A percentile compares a stretch with the other conserved stretches of the same genome.
phyloP scores from a whole-genome alignment of 2,797 vertebrate species.

The Sebastes taczanowskii region DNA sequence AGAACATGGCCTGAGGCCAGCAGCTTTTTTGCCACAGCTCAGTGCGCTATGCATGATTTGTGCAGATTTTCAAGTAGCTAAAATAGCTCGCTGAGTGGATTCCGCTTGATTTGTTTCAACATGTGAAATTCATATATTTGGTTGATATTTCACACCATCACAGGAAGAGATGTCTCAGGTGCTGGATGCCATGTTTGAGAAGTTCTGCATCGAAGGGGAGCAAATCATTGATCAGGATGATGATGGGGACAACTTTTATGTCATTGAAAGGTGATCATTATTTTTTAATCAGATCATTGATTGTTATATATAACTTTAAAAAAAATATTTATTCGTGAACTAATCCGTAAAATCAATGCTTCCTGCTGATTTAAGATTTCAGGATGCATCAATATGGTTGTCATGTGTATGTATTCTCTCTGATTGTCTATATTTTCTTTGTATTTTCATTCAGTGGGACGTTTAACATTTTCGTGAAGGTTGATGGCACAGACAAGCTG shows the following conservation, averaged over 20 bases:
- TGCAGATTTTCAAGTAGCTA: constrained; percentile 1
- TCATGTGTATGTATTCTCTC: neutral
- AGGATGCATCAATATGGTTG: neutral
- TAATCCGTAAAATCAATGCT: neutral
- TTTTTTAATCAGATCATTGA: neutral
- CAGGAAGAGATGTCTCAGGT: constrained; percentile 99
- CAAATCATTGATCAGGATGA: constrained; percentile 98
- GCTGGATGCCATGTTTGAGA: constrained; percentile 99
- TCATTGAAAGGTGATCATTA: constrained; percentile 90
- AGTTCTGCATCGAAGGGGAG: constrained; percentile 89
- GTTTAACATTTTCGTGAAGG: constrained; percentile 93
- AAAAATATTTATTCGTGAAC: neutral
- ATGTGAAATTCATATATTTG: neutral
- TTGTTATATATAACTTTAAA: neutral
- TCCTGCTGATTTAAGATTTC: constrained; percentile 1
- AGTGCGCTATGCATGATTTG: constrained; percentile 10
- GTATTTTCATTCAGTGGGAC: constrained; percentile 85
- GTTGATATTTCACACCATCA: neutral
- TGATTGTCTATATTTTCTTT: neutral
- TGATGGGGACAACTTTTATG: constrained; percentile 99
- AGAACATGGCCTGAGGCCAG: constrained; percentile 28
- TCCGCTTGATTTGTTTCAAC: neutral
- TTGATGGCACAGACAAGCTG: constrained; percentile 88
- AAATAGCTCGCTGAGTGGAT: neutral
- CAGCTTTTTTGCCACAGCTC: constrained; percentile 19